Percentiles rank a stretch among this genome's conserved stretches.
phyloP scores from a whole-genome alignment of 1,140 invertebrate genomes.

The Forficula auricularia region DNA sequence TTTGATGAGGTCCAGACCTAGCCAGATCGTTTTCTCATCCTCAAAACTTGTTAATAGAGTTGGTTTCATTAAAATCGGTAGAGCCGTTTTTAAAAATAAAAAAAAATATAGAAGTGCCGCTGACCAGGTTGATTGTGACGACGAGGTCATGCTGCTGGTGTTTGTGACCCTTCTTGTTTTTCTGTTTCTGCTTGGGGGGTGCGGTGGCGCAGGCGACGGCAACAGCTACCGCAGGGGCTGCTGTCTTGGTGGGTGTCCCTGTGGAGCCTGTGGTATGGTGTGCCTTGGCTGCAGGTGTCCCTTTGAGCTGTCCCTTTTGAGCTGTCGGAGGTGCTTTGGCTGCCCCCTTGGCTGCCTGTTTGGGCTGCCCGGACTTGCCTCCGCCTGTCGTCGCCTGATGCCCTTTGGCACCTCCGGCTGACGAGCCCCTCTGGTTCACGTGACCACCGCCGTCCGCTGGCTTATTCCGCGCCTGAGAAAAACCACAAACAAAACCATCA shows the following conservation, averaged over 20 bases:
- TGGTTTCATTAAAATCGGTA: background rate
- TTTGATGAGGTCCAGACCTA: no score
- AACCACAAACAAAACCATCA: no score
- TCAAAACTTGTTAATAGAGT: no score
- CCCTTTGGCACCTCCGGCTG: slow-evolving; percentile 31
- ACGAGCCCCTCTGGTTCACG: slow-evolving; percentile 45
- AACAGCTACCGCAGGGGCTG: no score
- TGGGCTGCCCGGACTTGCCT: slow-evolving; percentile 33
- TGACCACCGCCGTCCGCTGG: slow-evolving; percentile 53
- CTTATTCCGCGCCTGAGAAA: slow-evolving; percentile 54
- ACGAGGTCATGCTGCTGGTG: slow-evolving; percentile 64
- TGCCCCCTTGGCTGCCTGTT: slow-evolving; percentile 24
- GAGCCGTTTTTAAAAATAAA: background rate
- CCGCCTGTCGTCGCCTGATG: slow-evolving; percentile 38
- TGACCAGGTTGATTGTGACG: slow-evolving; percentile 66
- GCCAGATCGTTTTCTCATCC: no score
- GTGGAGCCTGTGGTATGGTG: no score
- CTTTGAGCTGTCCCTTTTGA: slow-evolving; percentile 32
- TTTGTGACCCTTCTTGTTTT: slow-evolving; percentile 57
- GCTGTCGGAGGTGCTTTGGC: slow-evolving; percentile 38
- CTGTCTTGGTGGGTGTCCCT: no score
- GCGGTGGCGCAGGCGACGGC: no score
- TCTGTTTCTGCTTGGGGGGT: no score
- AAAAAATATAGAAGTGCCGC: slow-evolving; percentile 17
- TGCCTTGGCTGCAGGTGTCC: slow-evolving; percentile 13